phyloP scores from a whole-genome alignment of 2,888 invertebrate genomes.

The Cephalotes varians region DNA sequence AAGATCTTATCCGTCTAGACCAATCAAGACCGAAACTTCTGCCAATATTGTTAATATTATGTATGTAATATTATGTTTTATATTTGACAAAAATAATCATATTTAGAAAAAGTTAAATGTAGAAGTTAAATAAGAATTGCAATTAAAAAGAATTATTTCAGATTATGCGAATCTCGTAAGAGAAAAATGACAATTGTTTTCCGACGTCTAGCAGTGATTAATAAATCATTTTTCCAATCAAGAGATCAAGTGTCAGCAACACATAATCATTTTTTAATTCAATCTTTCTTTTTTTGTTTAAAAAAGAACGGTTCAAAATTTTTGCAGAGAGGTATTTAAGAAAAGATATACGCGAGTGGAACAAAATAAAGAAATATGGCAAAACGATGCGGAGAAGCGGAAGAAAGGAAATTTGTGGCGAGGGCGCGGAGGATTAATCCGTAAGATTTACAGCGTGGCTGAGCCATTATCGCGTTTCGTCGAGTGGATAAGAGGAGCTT shows the following conservation, averaged over 20 bases:
- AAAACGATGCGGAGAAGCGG: constrained; percentile 44
- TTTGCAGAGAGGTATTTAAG: constrained; percentile 1
- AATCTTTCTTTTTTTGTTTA: neutral
- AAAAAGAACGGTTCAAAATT: constrained; percentile 9
- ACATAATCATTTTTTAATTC: neutral
- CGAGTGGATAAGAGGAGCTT: constrained; percentile 74
- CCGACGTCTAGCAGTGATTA: neutral
- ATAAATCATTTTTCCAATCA: neutral
- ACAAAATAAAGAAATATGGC: constrained; percentile 47
- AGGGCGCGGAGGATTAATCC: constrained; percentile 72
- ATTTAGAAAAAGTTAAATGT: too few species aligned
- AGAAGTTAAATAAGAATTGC: neutral
- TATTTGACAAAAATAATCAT: neutral
- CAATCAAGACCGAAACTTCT: neutral
- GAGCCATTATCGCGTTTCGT: constrained; percentile 75
- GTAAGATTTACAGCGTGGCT: constrained; percentile 76
- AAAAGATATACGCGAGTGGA: constrained; percentile 2
- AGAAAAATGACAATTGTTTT: neutral
- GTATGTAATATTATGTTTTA: neutral
- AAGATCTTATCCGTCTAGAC: neutral
- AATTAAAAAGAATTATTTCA: neutral
- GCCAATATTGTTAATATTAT: neutral
- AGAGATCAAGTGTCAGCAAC: neutral
- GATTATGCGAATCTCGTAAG: neutral
- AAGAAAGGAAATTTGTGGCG: constrained; percentile 51